phyloP scores from a whole-genome alignment of 2,797 vertebrate species.

The Tauraco hartlaubi region DNA sequence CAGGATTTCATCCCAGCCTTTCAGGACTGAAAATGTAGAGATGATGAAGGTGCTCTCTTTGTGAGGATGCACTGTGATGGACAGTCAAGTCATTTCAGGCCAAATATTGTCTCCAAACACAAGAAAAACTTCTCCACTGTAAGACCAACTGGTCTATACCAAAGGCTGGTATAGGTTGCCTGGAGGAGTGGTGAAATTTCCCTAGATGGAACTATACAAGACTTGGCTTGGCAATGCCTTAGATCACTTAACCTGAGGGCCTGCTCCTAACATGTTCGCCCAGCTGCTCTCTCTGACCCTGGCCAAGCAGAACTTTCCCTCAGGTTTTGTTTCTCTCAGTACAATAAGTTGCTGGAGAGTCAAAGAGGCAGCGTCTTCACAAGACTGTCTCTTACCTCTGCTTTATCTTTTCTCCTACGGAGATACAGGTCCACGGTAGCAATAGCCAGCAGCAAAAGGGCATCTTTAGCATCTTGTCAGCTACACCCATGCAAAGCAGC shows the following conservation, averaged over 20 bases:
- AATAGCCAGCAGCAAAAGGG: background rate
- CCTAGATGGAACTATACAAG: background rate
- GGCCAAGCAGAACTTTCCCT: background rate
- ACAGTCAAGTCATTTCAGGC: background rate
- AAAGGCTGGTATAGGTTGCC: background rate
- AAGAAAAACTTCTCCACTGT: background rate
- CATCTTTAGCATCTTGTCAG: background rate
- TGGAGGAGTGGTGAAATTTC: background rate
- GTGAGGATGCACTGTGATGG: background rate
- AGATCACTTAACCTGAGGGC: background rate
- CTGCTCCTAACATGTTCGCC: background rate
- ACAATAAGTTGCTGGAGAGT: background rate
- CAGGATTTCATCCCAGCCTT: background rate
- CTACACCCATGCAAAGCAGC: background rate
- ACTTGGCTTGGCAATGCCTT: background rate
- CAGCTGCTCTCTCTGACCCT: background rate
- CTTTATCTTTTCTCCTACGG: background rate
- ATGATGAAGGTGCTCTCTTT: background rate
- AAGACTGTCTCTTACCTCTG: background rate
- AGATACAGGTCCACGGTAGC: fast-evolving
- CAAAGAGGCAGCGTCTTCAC: background rate
- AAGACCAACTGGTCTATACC: background rate
- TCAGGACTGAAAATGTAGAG: background rate
- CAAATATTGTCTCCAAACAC: background rate
- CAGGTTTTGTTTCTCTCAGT: background rate